Conservation (phyloP, 2,113 vertebrate genomes). For the Vidua chalybeata region DNA sequence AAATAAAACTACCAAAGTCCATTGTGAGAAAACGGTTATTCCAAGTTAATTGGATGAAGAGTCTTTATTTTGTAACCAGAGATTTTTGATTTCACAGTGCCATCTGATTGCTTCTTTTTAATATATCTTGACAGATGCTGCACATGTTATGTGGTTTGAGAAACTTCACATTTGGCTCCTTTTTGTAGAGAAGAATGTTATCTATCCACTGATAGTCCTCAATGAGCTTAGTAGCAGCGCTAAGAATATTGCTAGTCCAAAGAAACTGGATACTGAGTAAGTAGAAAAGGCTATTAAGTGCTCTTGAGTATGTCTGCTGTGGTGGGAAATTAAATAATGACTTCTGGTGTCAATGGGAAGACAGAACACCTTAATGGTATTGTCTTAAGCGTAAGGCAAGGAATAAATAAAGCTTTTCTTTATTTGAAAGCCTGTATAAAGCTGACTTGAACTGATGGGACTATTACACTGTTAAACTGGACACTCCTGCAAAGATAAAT, state of each 20-base stretch:
- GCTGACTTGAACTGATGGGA: not conserved
- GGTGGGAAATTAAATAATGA: not conserved
- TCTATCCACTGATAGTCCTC: slow-evolving; percentile 95
- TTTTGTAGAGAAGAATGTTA: slow-evolving; percentile 94
- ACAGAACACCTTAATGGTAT: not conserved
- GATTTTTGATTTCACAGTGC: not conserved
- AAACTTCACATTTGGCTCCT: slow-evolving; percentile 97
- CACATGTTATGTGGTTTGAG: slow-evolving; percentile 99
- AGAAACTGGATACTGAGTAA: slow-evolving; percentile 94
- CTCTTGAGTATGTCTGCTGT: not conserved
- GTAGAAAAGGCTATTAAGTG: slow-evolving; percentile 44
- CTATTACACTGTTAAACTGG: not conserved
- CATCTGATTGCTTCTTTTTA: not conserved
- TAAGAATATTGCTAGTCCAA: slow-evolving; percentile 90
- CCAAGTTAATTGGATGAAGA: not conserved
- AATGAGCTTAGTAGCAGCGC: slow-evolving; percentile 96
- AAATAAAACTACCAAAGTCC: not conserved
- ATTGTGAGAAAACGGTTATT: not conserved
- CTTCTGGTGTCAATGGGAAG: not conserved
- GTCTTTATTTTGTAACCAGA: not conserved
- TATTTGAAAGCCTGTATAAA: not conserved
- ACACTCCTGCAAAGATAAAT: not conserved
- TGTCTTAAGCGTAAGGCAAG: not conserved
- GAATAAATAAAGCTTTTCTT: not conserved
- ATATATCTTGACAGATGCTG: slow-evolving; percentile 80